phyloP scores from a whole-genome alignment of 2,797 vertebrate species.

The Knipowitschia caucasica region DNA sequence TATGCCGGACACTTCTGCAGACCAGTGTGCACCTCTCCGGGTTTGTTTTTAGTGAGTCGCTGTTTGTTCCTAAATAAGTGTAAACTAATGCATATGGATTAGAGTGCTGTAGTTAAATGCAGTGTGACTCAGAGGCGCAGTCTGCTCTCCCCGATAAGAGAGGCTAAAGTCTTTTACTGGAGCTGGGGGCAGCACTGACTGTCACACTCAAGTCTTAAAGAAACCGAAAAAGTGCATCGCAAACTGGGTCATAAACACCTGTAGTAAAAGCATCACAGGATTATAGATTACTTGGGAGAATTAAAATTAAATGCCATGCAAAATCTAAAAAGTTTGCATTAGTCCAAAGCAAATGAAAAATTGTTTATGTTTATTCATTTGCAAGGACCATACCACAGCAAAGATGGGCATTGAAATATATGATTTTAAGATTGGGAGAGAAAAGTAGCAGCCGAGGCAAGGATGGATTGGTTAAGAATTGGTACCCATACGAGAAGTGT shows the following conservation, averaged over 20 bases:
- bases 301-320: neutral
- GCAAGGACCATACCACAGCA: no score
- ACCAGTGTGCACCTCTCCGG: constrained; percentile 11
- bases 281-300: neutral
- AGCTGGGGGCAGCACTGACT: constrained; percentile 37
- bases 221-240: constrained; percentile 23
- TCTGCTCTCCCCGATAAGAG: constrained; percentile 42
- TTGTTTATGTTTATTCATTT: neutral
- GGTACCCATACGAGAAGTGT: no score
- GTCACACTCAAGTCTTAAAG: constrained; percentile 27
- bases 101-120: constrained; percentile 46
- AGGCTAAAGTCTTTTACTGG: constrained; percentile 46
- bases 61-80: constrained; percentile 42
- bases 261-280: constrained; percentile 12
- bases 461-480: no score
- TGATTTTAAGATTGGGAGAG: no score
- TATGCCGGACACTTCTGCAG: neutral
- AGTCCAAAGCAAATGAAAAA: neutral
- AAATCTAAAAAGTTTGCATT: neutral
- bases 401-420: no score
- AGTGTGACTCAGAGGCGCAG: constrained; percentile 39
- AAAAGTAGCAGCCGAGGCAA: no score
- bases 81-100: constrained; percentile 52
- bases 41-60: constrained; percentile 35
- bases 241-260: constrained; percentile 30